These are phyloP conservation scores for Cremastinae sp. DNA, from an alignment of 2,888 invertebrate genomes.

Conservation along the genomic window DNA sequence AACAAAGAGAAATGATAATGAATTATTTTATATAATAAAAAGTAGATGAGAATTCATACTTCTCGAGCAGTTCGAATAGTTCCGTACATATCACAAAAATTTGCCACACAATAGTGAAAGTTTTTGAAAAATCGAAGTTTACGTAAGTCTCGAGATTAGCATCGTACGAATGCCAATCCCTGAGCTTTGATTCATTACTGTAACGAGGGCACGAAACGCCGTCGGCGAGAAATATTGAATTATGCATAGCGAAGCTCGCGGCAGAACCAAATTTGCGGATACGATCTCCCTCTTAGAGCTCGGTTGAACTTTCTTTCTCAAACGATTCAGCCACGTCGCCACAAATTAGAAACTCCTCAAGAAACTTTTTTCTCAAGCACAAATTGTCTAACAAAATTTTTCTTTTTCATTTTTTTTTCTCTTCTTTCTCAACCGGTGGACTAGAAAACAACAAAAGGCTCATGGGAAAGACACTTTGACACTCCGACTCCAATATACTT, in stretches of 20 bases:
- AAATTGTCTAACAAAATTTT: slow-evolving; percentile 43
- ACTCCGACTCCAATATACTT: slow-evolving; percentile 23
- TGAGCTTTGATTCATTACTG: slow-evolving; percentile 15
- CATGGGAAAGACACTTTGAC: slow-evolving; percentile 26
- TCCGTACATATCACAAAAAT: slow-evolving; percentile 65
- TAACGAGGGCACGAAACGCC: slow-evolving; percentile 15
- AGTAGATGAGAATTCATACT: slow-evolving; percentile 64
- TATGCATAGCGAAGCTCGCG: slow-evolving; percentile 30
- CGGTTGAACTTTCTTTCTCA: background rate
- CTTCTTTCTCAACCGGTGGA: slow-evolving; percentile 23
- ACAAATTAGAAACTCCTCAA: slow-evolving; percentile 8
- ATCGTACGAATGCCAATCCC: slow-evolving; percentile 14
- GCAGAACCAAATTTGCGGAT: slow-evolving; percentile 39
- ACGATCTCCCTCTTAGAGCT: slow-evolving; percentile 21
- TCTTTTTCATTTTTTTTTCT: slow-evolving; percentile 27
- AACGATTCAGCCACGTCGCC: slow-evolving; percentile 15
- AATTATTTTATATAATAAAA: slow-evolving; percentile 55
- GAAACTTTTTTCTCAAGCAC: slow-evolving; percentile 24
- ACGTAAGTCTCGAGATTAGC: slow-evolving; percentile 29
- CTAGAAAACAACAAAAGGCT: slow-evolving; percentile 12
- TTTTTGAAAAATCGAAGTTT: slow-evolving; percentile 54
- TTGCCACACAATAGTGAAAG: slow-evolving; percentile 59
- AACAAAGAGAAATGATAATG: slow-evolving; percentile 20
- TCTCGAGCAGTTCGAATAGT: slow-evolving; percentile 61
- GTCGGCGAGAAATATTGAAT: slow-evolving; percentile 33